Base-by-base conservation (phyloP, 2,888 invertebrate genomes). In the Callimorpha dominula region DNA sequence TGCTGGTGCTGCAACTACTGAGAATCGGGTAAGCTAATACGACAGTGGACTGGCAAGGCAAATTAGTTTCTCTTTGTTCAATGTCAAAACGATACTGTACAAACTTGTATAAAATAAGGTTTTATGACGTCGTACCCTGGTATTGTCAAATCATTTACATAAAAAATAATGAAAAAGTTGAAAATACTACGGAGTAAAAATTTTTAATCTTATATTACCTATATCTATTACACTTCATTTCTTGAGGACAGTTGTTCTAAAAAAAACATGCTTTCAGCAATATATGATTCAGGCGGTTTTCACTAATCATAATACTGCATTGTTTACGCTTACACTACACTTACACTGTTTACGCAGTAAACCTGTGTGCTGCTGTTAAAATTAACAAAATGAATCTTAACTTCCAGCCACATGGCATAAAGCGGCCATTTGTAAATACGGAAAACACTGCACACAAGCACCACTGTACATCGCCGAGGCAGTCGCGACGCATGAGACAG, bases 361-460 rank as follows among this genome's bases (percentile, higher is more conserved):
- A 3, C 43, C 43, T 50, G 65, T 11, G 8, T n/a, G 20, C 20
- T 20, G 8, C 1, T 15, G 15, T 49, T 57, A 8, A 54, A 57
- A 57, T 57, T 5, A 20, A 20, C 54, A 9, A 11, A 57, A 7
- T 11, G 11, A 20, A 11, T 20, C 20, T 50, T 73, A 68, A 46
- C 15, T 31, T 43, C 20, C 77, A 91, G 89, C 68, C 82, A 0
- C 89, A 91, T 4, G 92, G 92, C 0, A 64, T 90, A 8, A 93
- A 94, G 68, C 90, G 94, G 0, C 0, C 86, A 0, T 81, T 78
- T 4, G 5, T 60, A 0, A 90, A 91, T 0, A 0, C 66, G 0
- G 88, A 86, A 0, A 49, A 54, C 0, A 68, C 67, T 0, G n/a
- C 82, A 0, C 78, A 83, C 50, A 93, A 93, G 74, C 88, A 90